Conservation (phyloP, 1,140 invertebrate genomes). For the Neomicropteryx cornuta region DNA sequence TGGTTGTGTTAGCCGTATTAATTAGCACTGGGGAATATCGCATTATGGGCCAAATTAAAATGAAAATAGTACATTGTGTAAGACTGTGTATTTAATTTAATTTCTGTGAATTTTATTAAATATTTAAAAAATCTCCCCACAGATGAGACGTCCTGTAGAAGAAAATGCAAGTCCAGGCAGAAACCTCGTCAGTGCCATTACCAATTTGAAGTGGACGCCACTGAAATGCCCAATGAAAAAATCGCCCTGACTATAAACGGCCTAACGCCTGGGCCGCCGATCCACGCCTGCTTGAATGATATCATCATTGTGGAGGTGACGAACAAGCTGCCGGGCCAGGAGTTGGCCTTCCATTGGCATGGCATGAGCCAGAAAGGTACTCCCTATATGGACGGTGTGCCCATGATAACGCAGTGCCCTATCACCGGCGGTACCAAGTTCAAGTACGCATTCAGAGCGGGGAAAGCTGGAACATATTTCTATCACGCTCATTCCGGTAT, state of each 20-base stretch:
- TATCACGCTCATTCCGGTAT: conserved; percentile 58
- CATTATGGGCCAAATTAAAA: too few species aligned
- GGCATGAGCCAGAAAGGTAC: conserved; percentile 60
- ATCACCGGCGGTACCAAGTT: conserved; percentile 61
- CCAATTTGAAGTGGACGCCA: conserved; percentile 26
- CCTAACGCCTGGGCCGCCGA: conserved; percentile 67
- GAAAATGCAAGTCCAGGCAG: conserved; percentile 38
- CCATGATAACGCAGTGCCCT: conserved; percentile 66
- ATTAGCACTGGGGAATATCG: too few species aligned
- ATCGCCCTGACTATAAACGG: conserved; percentile 56
- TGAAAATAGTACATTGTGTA: too few species aligned
- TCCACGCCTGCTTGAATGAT: conserved; percentile 78
- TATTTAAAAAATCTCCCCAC: too few species aligned
- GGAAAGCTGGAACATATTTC: conserved; percentile 54
- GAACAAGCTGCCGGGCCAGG: conserved; percentile 57
- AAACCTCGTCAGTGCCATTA: conserved; percentile 31
- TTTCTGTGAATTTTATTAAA: too few species aligned
- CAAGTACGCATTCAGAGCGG: conserved; percentile 59
- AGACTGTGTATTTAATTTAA: too few species aligned
- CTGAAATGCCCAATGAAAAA: conserved; percentile 19
- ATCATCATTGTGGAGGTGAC: conserved; percentile 69
- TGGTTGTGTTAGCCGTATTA: too few species aligned
- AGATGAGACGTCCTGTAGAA: conserved; percentile 30
- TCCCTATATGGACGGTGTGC: conserved; percentile 72
- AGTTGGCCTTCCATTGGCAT: conserved; percentile 64